Base-by-base conservation (phyloP, 2,797 vertebrate species). In the Triplophysa bombifrons region DNA sequence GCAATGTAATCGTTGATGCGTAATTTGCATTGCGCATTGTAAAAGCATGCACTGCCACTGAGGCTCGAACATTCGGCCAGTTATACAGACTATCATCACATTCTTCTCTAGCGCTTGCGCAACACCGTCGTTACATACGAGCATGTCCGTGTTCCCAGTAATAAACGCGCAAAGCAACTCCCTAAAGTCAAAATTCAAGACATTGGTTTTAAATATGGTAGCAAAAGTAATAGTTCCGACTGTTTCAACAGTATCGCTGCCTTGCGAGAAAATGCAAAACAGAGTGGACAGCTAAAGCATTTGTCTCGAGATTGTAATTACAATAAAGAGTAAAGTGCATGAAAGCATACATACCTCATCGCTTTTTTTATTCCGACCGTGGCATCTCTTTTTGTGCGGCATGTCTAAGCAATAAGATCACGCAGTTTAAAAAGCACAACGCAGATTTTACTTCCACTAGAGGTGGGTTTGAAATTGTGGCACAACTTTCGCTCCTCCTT, bases 361-460 rank as follows among this genome's bases (percentile, higher is more conserved):
- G 2, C 80, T 19, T 44, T 78, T 76, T 83, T 88, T 91, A 1
- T 85, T 86, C 53, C 87, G 89, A 3, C 89, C 88, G 44, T 90
- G 91, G 74, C 78, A 50, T 84, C 85, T 92, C 67, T 82, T 93
- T 85, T 88, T 93, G n/a, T 88, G 88, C 1, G 93, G 92, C 93
- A 93, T 94, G 71, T 90, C 87, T 65, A 48, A 70, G 41, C 63
- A 16, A 55, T 44, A 50, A 58, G 8, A 30, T n/a, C 56, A 4
- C 58, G 0, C 20, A 68, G 34, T 74, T 85, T 65, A 5, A 66
- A 19, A 65, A 64, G 34, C 17, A 0, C 2, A 13, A 13, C 51
- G 38, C 25, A 46, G 41, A 27, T 22, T 61, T 65, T 56, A 17
- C n/a, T 30, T 61, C 44, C 63, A 65, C 11, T 11, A 14, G 38